Evolutionary conservation across 2,888 invertebrate species (phyloP).

Genomic region (Acanthosoma haemorrhoidale): DNA sequence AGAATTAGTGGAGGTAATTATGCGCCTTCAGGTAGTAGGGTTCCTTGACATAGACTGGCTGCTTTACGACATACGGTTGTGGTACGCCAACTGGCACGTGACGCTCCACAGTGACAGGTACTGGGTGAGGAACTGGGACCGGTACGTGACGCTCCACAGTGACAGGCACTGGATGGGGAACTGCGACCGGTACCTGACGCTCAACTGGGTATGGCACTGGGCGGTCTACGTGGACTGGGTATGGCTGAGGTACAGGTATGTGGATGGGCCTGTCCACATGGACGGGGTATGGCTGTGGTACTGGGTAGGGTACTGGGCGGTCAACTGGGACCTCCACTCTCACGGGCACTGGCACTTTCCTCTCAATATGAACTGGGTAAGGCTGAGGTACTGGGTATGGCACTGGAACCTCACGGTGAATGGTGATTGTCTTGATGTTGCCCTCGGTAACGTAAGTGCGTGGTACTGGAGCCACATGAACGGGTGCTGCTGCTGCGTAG

Average conservation of each 20-base stretch:
- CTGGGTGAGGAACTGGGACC: constrained; percentile 48
- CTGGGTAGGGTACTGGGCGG: constrained; percentile 42
- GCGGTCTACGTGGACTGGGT: constrained; percentile 43
- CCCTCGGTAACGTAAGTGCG: constrained; percentile 34
- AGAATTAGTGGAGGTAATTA: constrained; percentile 41
- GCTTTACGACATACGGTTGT: constrained; percentile 55
- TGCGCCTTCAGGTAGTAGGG: constrained; percentile 42
- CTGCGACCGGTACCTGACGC: constrained; percentile 44
- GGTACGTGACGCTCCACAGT: constrained; percentile 44
- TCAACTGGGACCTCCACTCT: constrained; percentile 43
- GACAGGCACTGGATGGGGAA: constrained; percentile 46
- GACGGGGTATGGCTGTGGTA: constrained; percentile 43
- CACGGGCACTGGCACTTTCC: constrained; percentile 42
- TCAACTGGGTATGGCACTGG: constrained; percentile 43
- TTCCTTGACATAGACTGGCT: constrained; percentile 44
- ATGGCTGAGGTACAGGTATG: constrained; percentile 43
- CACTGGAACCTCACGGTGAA: constrained; percentile 41
- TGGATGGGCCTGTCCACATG: constrained; percentile 43
- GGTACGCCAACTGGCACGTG: constrained; percentile 45
- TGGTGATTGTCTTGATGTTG: constrained; percentile 39
- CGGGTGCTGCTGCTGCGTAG: constrained; percentile 23
- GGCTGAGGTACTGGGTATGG: constrained; percentile 42
- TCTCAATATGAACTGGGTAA: constrained; percentile 42
- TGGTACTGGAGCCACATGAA: constrained; percentile 25
- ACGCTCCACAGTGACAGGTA: constrained; percentile 43